Conservation (phyloP, 2,797 vertebrate species). For the Pitangus sulphuratus region DNA sequence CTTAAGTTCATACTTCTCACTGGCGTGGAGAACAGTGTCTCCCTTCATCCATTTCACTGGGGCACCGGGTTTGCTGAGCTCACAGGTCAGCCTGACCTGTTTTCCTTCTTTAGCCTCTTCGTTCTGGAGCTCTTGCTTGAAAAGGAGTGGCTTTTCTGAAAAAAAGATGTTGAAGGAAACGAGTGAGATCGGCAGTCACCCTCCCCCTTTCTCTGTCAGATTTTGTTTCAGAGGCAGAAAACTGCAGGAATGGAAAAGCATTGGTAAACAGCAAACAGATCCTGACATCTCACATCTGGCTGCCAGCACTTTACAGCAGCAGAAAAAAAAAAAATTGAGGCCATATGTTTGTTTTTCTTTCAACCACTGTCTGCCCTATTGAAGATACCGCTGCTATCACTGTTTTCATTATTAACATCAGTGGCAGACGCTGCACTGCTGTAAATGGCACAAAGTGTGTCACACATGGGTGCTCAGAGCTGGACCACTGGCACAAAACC, state of each 20-base stretch:
- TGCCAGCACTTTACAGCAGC: not conserved
- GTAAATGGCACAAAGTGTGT: not conserved
- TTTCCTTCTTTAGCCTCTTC: slow-evolving; percentile 70
- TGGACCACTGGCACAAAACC: not conserved
- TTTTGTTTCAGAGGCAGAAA: not conserved
- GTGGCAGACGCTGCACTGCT: not conserved
- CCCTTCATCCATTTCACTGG: slow-evolving; percentile 72
- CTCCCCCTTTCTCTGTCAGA: not conserved
- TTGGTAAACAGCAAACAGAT: not conserved
- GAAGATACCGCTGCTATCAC: not conserved
- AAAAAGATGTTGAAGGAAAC: not conserved
- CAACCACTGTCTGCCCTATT: not conserved
- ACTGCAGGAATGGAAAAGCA: not conserved
- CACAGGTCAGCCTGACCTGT: slow-evolving; percentile 66
- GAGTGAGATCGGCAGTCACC: fast-evolving
- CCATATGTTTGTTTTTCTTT: not conserved
- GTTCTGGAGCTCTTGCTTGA: slow-evolving; percentile 65
- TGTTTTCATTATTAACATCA: not conserved
- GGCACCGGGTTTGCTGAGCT: slow-evolving; percentile 67
- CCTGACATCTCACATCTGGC: not conserved
- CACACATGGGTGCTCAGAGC: not conserved
- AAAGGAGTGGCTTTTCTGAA: slow-evolving; percentile 59
- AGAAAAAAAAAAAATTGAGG: not conserved
- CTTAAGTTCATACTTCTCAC: slow-evolving; percentile 68
- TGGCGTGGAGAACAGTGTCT: slow-evolving; percentile 20